Conservation (phyloP, 2,113 vertebrate species). For the Scytalopus superciliaris region DNA sequence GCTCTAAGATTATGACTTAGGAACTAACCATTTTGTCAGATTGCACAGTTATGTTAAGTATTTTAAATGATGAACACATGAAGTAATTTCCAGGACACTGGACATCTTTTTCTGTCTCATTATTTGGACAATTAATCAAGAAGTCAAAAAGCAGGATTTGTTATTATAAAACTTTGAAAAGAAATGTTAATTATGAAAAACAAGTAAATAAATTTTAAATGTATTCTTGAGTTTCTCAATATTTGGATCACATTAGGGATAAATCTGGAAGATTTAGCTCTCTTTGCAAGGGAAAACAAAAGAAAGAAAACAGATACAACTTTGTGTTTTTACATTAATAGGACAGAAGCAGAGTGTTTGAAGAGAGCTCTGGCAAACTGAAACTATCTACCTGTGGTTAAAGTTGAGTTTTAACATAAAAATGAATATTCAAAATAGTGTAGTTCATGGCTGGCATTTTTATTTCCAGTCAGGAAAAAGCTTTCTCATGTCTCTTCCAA, state of each 20-base stretch:
- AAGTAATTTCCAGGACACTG: neutral
- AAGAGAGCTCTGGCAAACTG: neutral
- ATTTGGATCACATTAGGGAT: neutral
- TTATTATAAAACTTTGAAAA: neutral
- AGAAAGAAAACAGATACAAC: neutral
- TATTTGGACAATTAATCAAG: neutral
- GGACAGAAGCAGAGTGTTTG: neutral
- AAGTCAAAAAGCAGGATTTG: neutral
- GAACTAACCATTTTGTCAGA: neutral
- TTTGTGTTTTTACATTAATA: neutral
- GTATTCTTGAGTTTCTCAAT: neutral
- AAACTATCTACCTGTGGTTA: neutral
- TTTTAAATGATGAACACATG: neutral
- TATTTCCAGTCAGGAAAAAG: neutral
- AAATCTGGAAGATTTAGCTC: neutral
- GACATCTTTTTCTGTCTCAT: neutral
- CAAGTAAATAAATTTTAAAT: neutral
- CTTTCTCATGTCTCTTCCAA: neutral
- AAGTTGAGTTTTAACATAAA: neutral
- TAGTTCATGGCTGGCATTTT: neutral
- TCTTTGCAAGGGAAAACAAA: neutral
- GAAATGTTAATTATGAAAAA: neutral
- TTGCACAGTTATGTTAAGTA: neutral
- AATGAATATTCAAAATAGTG: neutral
- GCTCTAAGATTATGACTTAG: neutral